Evolutionary conservation across 2,113 vertebrate species (phyloP).

Genomic region (Carassius gibelio): DNA sequence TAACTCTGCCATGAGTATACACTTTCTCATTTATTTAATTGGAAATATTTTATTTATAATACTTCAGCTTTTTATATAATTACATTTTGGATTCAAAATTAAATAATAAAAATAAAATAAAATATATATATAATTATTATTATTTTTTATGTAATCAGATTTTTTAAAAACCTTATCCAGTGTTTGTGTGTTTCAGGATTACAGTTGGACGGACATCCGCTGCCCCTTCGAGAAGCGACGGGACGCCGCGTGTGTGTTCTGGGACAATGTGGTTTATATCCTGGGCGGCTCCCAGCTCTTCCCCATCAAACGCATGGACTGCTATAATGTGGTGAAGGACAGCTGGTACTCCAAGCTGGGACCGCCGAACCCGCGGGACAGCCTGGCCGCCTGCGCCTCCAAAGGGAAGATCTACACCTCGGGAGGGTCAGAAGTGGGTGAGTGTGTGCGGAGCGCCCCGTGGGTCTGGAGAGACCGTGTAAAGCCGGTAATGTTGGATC

Average conservation of each 20-base stretch:
- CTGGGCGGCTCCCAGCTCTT: slow-evolving; percentile 97
- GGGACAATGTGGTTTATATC: slow-evolving; percentile 99
- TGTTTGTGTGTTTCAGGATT: slow-evolving; percentile 70
- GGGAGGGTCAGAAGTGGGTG: slow-evolving; percentile 97
- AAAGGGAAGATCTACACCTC: slow-evolving; percentile 98
- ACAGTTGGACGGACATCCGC: slow-evolving; percentile 95
- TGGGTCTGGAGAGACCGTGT: background rate
- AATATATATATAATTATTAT: too few relatives aligned
- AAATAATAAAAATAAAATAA: too few relatives aligned
- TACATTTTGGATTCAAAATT: too few relatives aligned
- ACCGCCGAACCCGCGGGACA: slow-evolving; percentile 92
- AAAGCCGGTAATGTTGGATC: background rate
- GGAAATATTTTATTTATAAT: too few relatives aligned
- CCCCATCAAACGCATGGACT: slow-evolving; percentile 98
- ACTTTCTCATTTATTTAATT: too few relatives aligned
- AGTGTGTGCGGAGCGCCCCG: slow-evolving; percentile 60
- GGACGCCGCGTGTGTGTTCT: slow-evolving; percentile 93
- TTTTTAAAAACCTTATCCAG: background rate
- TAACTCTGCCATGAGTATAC: too few relatives aligned
- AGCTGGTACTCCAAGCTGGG: slow-evolving; percentile 99
- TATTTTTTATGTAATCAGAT: background rate
- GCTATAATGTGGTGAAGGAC: slow-evolving; percentile 98
- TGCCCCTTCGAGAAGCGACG: slow-evolving; percentile 97
- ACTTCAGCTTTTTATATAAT: too few relatives aligned
- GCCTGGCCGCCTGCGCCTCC: slow-evolving; percentile 92